These are phyloP conservation scores for Hypena proboscidalis DNA, from an alignment of 2,888 invertebrate genomes.

Conservation along the genomic window DNA sequence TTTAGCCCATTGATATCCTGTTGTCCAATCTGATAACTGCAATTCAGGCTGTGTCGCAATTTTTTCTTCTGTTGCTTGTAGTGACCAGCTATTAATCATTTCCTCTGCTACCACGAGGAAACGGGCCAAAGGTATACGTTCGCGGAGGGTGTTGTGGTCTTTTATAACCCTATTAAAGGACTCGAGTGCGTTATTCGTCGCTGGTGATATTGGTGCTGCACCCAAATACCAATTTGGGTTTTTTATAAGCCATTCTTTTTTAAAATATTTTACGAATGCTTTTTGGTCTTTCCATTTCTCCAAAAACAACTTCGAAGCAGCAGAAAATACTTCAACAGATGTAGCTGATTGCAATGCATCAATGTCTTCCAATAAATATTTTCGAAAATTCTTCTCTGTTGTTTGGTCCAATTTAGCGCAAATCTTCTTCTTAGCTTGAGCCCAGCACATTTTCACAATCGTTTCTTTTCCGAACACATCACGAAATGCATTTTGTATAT, in stretches of 20 bases:
- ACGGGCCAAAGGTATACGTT: constrained; percentile 26
- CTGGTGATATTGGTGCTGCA: constrained; percentile 14
- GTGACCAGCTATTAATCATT: constrained; percentile 30
- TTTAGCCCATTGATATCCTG: constrained; percentile 32
- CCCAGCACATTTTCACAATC: constrained; percentile 1
- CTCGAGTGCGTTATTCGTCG: constrained; percentile 26
- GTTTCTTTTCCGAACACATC: neutral
- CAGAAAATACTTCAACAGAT: constrained; percentile 2
- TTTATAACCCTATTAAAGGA: constrained; percentile 24
- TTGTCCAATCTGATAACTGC: constrained; percentile 28
- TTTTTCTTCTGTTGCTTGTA: no score
- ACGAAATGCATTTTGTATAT: constrained; percentile 10
- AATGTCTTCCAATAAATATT: constrained; percentile 4
- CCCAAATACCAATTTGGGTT: constrained; percentile 20
- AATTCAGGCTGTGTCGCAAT: constrained; percentile 13
- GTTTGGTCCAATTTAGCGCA: constrained; percentile 6
- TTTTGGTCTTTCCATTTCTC: constrained; percentile 13
- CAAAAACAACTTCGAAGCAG: constrained; percentile 8
- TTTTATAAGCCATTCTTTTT: constrained; percentile 12
- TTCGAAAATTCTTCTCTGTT: constrained; percentile 7
- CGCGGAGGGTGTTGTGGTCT: constrained; percentile 22
- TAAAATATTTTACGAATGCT: constrained; percentile 10
- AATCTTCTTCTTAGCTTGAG: constrained; percentile 10
- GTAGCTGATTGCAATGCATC: constrained; percentile 8
- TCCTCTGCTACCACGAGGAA: constrained; percentile 32